Evolutionary conservation across 2,888 invertebrate species (phyloP), one percentile per base, ranked within the genome.

Genomic region (Scaptomyza reducta): DNA sequence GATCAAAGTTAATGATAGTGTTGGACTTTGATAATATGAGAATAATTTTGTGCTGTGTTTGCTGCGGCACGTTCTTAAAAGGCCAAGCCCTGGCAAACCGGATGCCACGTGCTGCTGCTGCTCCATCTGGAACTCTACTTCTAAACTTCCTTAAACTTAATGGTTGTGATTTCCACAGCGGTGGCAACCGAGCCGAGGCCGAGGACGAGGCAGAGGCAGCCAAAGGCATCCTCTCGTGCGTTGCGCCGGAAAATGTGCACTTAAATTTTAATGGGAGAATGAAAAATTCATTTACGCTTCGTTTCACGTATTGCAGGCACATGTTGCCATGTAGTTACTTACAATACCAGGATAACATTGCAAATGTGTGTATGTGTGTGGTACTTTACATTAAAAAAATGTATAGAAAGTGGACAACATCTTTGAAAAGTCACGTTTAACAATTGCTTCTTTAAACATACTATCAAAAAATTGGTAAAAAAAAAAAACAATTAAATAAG

Each of bases 231-330:
- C 67, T 74, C 64, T 78, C 82, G 85, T 85, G 87, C 69, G 82
- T 77, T 69, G 77, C 79, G 79, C 86, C 89, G 86, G 89, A 87
- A 85, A 85, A 89, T 79, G 87, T 85, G 81, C 89, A 89, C 86
- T 85, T 88, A 84, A 85, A 85, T 77, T 79, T 86, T 89, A 88
- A 86, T 86, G 89, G 85, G 63, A 68, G 79, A 85, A 87, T 85
- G 86, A 79, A 85, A 89, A 88, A 85, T 89, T 85, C 89, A 89
- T 85, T 89, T 85, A 79, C 87, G 88, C 85, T 87, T 74, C 87
- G 85, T 70, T 84, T 80, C 83, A 84, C 81, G 81, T 74, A 78
- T 71, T 71, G 68, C 78, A 68, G 57, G 78, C 83, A 87, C 84
- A 86, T 79, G 75, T 75, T 79, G 71, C 62, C 73, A 64, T 65